Evolutionary conservation across 2,797 vertebrate species (phyloP).

Genomic region (Alcedo quadribrachys): DNA sequence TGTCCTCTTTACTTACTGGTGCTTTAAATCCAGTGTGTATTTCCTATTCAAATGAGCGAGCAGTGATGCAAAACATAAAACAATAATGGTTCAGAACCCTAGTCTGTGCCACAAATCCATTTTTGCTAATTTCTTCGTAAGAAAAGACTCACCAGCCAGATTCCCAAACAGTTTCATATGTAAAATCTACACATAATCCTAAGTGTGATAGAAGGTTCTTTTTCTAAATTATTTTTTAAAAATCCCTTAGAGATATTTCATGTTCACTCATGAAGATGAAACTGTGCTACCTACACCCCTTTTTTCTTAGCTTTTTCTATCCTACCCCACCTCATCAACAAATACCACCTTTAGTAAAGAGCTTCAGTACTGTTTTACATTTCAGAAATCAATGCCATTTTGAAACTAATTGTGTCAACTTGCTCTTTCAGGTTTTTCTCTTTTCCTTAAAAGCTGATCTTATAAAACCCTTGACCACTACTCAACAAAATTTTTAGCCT

Average conservation of each 20-base stretch:
- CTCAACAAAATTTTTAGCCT: slow-evolving; percentile 25
- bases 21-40: neutral
- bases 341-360: neutral
- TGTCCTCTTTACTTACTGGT: neutral
- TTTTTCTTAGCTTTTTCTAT: neutral
- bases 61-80: neutral
- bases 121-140: neutral
- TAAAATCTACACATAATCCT: neutral
- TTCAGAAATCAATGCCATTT: neutral
- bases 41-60: neutral
- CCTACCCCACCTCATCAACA: neutral
- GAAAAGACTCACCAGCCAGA: neutral
- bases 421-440: neutral
- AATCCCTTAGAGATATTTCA: neutral
- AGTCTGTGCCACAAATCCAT: neutral
- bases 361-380: neutral
- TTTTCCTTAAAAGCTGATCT: slow-evolving; percentile 41
- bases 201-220: neutral
- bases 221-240: neutral
- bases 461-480: slow-evolving; percentile 51
- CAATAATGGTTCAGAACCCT: neutral
- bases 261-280: neutral
- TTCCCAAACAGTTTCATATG: neutral
- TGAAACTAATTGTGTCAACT: neutral
- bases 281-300: neutral